Conservation (phyloP, 2,113 vertebrate genomes). For the Isichthys henryi region DNA sequence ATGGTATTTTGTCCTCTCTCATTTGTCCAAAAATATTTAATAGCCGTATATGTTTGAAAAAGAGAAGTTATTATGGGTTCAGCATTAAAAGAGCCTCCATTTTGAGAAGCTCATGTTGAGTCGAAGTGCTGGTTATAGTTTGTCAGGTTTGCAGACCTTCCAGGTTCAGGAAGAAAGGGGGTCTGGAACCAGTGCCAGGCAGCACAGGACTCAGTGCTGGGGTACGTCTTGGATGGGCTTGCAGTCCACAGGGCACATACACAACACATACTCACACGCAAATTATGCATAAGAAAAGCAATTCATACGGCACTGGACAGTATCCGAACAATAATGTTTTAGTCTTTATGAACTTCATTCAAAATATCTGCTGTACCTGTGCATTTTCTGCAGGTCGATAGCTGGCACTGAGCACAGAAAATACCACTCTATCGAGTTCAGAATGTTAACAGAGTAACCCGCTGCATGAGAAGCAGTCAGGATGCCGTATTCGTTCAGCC, state of each 20-base stretch:
- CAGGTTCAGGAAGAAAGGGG: not conserved
- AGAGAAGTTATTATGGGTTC: not conserved
- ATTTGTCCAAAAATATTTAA: not conserved
- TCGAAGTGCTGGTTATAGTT: not conserved
- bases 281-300: not conserved
- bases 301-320: not conserved
- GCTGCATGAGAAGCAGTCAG: not conserved
- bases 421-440: not conserved
- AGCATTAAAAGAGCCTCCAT: not conserved
- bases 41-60: not conserved
- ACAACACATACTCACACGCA: not conserved
- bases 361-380: not conserved
- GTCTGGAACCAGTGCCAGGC: not conserved
- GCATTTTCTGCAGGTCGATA: not conserved
- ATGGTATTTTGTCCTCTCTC: not conserved
- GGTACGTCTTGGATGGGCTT: not conserved
- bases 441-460: not conserved
- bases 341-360: not conserved
- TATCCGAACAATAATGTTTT: not conserved
- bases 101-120: not conserved
- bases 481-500: not conserved
- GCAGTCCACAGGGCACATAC: not conserved
- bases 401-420: not conserved
- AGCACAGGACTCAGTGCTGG: not conserved
- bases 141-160: not conserved